Evolutionary conservation across 2,888 invertebrate species (phyloP).

Genomic region (Saturnia japonica): DNA sequence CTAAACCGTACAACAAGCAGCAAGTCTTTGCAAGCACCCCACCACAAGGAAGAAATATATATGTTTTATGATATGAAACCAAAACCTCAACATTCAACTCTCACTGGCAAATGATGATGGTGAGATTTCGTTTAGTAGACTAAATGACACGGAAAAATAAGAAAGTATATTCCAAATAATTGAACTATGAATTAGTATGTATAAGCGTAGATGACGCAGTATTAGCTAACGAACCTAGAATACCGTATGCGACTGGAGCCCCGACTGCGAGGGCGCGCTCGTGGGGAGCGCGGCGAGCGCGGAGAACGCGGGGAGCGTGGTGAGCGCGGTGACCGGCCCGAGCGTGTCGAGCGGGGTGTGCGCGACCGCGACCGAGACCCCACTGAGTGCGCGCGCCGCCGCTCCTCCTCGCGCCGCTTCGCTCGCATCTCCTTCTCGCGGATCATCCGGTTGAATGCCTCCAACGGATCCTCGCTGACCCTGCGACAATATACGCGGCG

Average conservation of each 20-base stretch:
- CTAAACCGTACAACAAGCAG: no score
- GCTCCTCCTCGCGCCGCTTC: conserved; percentile 83
- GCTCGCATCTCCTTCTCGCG: conserved; percentile 91
- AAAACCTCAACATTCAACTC: no score
- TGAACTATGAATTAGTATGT: neutral
- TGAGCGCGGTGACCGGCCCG: conserved; percentile 51
- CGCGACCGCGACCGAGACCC: conserved; percentile 69
- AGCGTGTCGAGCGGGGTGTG: conserved; percentile 52
- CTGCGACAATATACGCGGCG: conserved; percentile 66
- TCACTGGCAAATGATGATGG: no score
- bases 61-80: no score
- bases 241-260: conserved; percentile 65
- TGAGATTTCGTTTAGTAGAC: no score
- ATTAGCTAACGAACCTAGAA: conserved; percentile 63
- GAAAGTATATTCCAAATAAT: no score
- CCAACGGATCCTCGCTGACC: conserved; percentile 91
- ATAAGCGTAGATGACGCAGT: neutral
- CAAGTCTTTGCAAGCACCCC: no score
- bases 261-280: conserved; percentile 59
- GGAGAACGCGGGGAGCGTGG: conserved; percentile 39
- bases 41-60: no score
- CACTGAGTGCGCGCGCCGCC: conserved; percentile 76
- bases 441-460: conserved; percentile 93
- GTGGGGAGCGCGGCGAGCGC: conserved; percentile 37
- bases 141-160: no score